phyloP scores from a whole-genome alignment of 1,140 invertebrate species.

The Magallana gigas region DNA sequence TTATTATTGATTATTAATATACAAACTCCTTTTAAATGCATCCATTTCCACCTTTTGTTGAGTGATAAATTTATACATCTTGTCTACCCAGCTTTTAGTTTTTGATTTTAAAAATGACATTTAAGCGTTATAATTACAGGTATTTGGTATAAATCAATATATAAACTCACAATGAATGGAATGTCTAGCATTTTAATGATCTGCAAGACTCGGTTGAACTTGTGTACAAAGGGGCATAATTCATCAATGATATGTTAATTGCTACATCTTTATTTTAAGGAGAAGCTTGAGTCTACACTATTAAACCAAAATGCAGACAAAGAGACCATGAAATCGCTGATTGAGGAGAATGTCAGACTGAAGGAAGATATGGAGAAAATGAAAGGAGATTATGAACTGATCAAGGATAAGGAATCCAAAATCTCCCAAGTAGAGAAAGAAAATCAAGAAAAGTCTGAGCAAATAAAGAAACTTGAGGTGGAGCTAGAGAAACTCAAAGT shows the following conservation, averaged over 20 bases:
- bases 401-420: slow-evolving; percentile 46
- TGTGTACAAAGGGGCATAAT: no score
- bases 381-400: slow-evolving; percentile 46
- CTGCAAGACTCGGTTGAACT: no score
- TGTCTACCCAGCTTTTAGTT: no score
- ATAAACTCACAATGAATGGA: no score
- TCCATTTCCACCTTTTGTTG: no score
- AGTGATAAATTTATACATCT: no score
- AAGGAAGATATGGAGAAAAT: slow-evolving; percentile 45
- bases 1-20: no score
- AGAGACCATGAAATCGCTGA: slow-evolving; percentile 42
- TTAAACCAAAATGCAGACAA: slow-evolving; percentile 46
- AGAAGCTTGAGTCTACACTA: slow-evolving; percentile 28
- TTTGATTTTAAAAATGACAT: no score
- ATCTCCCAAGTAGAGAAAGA: slow-evolving; percentile 28
- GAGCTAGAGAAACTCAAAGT: slow-evolving; percentile 40
- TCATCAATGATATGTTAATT: background rate
- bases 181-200: no score
- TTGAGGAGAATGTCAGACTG: slow-evolving; percentile 45
- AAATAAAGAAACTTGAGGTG: slow-evolving; percentile 42
- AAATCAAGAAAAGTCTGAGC: slow-evolving; percentile 34
- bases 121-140: no score
- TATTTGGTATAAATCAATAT: no score
- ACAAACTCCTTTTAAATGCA: no score
- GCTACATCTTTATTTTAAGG: background rate